Base-by-base conservation (phyloP, 2,888 invertebrate species). In the Dichetophora obliterata region DNA sequence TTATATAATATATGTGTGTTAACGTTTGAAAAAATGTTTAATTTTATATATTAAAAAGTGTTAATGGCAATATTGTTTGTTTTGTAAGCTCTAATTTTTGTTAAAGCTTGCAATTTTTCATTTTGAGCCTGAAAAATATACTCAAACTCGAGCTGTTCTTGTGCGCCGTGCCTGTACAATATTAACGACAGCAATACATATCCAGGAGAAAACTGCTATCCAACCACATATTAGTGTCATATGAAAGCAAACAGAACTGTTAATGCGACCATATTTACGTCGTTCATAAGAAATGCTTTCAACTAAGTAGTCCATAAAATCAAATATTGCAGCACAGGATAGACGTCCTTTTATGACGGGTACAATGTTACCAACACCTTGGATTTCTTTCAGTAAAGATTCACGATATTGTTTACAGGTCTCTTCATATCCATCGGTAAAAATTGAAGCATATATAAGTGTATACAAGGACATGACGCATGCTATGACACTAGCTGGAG, bases 251-350 rank as follows among this genome's bases (percentile, higher is more conserved):
- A 92, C 85, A 0, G 94, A 93, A 0, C 95, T 95, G 85, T 95
- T 94, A 57, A 95, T 95, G 80, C 91, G 91, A 69, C 92, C 92
- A 11, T 92, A 92, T 50, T 93, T 91, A 31, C 93, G 90, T 81
- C 92, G 92, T 80, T 92, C 92, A 70, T 92, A 92, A 0, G 92
- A 90, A 19, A 88, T 87, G 82, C 94, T 93, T 71, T 94, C 93
- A 78, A 94, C 94, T 77, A 95, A 90, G 83, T 94, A 96, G 86
- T 96, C 96, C 94, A 96, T 94, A 86, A 94, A 95, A 89, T 96
- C 96, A 82, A 92, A 93, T 70, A 95, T 92, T 0, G 94, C 93
- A 77, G 93, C 92, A 85, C 96, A 96, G 0, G 92, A 90, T 3
- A 96, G 88, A 14, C 95, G 92, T 14, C 85, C 85, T 80, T 88